phyloP scores from a whole-genome alignment of 2,113 vertebrate species.

The Mormyrus lacerda region DNA sequence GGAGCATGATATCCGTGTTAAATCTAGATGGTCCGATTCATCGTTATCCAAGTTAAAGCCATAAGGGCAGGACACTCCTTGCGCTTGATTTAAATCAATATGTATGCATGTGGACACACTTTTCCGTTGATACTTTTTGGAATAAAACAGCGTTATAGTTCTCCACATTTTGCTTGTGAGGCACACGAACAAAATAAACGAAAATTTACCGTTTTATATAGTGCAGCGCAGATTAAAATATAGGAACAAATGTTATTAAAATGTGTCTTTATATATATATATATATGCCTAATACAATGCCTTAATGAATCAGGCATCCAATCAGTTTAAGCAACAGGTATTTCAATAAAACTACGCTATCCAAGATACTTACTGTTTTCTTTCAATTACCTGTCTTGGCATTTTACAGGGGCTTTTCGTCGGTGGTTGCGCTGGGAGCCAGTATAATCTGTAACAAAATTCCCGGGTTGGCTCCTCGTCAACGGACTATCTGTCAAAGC shows the following conservation, averaged over 20 bases:
- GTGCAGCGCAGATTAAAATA: neutral
- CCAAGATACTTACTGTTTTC: neutral
- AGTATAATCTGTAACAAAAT: slow-evolving; percentile 99
- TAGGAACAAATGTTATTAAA: neutral
- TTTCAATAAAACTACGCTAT: neutral
- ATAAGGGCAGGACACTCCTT: neutral
- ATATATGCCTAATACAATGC: neutral
- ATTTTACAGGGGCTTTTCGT: slow-evolving; percentile 79
- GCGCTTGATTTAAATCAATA: neutral
- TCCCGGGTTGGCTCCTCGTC: slow-evolving; percentile 88
- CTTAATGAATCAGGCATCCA: neutral
- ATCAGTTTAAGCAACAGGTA: neutral
- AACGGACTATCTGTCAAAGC: slow-evolving; percentile 97
- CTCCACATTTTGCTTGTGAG: neutral
- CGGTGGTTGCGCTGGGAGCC: slow-evolving; percentile 90
- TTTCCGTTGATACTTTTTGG: neutral
- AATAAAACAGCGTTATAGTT: neutral
- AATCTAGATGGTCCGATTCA: neutral
- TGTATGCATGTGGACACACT: neutral
- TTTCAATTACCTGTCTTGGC: slow-evolving; percentile 19
- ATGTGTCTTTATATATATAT: neutral
- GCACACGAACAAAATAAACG: neutral
- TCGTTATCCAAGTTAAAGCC: neutral
- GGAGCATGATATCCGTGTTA: neutral
- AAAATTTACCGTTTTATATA: neutral